phyloP scores from a whole-genome alignment of 2,797 vertebrate species.

The Heliangelus exortis region DNA sequence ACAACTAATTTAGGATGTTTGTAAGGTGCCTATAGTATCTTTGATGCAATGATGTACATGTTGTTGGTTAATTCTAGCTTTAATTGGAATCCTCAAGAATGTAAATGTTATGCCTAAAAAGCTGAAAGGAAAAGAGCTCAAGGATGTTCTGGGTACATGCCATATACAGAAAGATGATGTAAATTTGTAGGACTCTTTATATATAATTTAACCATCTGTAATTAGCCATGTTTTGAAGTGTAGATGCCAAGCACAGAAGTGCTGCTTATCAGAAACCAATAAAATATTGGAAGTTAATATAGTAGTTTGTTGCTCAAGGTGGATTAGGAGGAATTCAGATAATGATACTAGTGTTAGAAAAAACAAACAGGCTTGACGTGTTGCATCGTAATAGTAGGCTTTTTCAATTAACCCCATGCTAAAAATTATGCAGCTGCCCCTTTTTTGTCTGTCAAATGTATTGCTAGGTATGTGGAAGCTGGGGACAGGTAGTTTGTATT shows the following conservation, averaged over 20 bases:
- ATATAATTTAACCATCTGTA: background rate
- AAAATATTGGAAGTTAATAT: background rate
- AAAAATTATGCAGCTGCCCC: background rate
- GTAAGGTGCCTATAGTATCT: background rate
- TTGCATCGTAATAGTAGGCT: background rate
- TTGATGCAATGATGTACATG: background rate
- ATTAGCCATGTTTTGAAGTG: background rate
- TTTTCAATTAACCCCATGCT: background rate
- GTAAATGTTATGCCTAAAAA: background rate
- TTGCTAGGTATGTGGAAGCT: background rate
- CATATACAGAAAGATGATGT: background rate
- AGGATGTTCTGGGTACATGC: background rate
- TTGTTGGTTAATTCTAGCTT: background rate
- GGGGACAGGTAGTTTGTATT: background rate
- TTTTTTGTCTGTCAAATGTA: background rate
- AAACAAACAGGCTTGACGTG: background rate
- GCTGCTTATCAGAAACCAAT: background rate
- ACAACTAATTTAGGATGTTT: conserved; percentile 33
- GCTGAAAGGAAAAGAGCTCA: background rate
- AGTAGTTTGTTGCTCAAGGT: background rate
- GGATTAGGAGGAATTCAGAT: background rate
- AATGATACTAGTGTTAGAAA: background rate
- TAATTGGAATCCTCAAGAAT: background rate
- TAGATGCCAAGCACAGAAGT: background rate
- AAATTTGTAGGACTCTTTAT: background rate